A percentile compares a stretch with the other conserved stretches of the same genome.
phyloP scores from a whole-genome alignment of 2,797 vertebrate genomes.

The Steatocranus sp. region DNA sequence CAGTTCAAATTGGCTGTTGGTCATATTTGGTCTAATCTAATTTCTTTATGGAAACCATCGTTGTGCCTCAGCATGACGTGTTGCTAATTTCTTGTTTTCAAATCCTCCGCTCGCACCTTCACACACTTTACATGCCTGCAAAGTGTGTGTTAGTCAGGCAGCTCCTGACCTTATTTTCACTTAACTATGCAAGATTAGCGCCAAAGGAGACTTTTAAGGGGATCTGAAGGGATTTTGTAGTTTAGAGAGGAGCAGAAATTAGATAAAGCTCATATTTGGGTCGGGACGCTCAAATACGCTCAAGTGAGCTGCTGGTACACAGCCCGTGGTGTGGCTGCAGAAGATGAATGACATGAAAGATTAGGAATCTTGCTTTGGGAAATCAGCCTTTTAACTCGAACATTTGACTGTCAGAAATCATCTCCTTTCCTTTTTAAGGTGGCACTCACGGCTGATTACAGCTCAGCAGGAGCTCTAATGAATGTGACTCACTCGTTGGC shows the following conservation, averaged over 20 bases:
- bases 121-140: neutral
- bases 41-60: neutral
- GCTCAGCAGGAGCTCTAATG: neutral
- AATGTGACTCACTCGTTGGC: neutral
- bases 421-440: neutral
- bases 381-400: neutral
- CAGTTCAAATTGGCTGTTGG: neutral
- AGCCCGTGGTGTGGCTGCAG: neutral
- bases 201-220: slow-evolving; percentile 10
- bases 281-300: slow-evolving; percentile 1
- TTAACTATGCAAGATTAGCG: neutral
- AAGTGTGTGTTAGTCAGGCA: neutral
- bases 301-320: neutral
- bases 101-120: neutral
- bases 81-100: neutral
- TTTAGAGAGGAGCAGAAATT: slow-evolving; percentile 11
- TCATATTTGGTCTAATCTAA: neutral
- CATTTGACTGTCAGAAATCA: neutral
- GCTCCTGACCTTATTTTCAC: slow-evolving; percentile 15
- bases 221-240: slow-evolving; percentile 19
- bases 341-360: slow-evolving; percentile 16
- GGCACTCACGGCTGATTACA: neutral
- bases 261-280: slow-evolving; percentile 33
- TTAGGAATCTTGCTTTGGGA: slow-evolving; percentile 7
- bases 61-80: neutral